Evolutionary conservation across 2,113 vertebrate species (phyloP).

Genomic region (Varanus salvator): DNA sequence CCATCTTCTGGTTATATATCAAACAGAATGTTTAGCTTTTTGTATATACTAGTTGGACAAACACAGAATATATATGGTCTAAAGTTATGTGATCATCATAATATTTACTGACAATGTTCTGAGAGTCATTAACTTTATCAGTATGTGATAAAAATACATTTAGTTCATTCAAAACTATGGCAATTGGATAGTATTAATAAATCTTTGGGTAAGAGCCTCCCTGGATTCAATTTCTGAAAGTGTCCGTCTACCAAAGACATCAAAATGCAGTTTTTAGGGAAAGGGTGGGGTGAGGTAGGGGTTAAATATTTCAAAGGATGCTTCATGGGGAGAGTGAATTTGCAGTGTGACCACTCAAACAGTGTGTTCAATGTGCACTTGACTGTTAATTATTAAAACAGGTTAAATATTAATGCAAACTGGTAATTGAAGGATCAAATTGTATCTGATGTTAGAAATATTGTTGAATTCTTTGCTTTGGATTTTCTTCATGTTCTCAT

Average conservation of each 20-base stretch:
- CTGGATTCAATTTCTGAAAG: conserved; percentile 29
- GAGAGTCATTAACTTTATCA: conserved; percentile 73
- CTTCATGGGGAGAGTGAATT: not conserved
- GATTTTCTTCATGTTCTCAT: not conserved
- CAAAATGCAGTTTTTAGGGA: conserved; percentile 21
- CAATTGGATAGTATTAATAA: conserved; percentile 2
- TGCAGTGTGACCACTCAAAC: not conserved
- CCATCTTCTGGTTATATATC: conserved; percentile 59
- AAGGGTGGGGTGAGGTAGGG: accelerated
- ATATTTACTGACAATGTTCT: conserved; percentile 71
- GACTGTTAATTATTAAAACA: not conserved
- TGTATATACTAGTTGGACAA: conserved; percentile 64
- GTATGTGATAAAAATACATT: conserved; percentile 57
- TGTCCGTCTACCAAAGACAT: conserved; percentile 56
- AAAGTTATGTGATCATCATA: conserved; percentile 66
- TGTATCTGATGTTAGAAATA: too few relatives aligned
- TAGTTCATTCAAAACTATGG: conserved; percentile 38
- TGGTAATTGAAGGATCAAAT: not conserved
- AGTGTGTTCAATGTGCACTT: not conserved
- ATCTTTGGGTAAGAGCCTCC: conserved; percentile 35
- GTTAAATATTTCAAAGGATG: not conserved
- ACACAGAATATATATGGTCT: conserved; percentile 54
- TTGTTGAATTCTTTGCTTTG: not conserved
- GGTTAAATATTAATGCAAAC: conserved; percentile 3
- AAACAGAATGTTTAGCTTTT: conserved; percentile 65